These are phyloP conservation scores for Drosophila varians DNA, from an alignment of 1,140 invertebrate species.

Conservation along the genomic window DNA sequence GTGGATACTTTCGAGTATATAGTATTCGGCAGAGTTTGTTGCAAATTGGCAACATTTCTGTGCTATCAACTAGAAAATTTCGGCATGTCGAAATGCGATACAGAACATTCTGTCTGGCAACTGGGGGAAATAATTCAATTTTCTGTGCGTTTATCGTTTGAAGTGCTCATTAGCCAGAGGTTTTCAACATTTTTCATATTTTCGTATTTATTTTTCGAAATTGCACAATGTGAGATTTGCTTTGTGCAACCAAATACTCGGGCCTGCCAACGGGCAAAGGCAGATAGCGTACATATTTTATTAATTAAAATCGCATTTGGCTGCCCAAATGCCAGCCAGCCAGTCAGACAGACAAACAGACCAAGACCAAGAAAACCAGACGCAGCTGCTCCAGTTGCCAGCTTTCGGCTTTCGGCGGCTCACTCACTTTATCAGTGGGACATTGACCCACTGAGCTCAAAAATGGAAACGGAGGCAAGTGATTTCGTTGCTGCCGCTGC, in stretches of 20 bases:
- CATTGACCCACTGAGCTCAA: slow-evolving; percentile 80
- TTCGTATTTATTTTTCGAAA: slow-evolving; percentile 1
- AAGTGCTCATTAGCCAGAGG: slow-evolving; percentile 69
- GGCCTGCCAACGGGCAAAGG: neutral
- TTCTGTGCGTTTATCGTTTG: slow-evolving; percentile 33
- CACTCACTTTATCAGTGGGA: slow-evolving; percentile 78
- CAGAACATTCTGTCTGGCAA: slow-evolving; percentile 9
- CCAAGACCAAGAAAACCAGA: slow-evolving; percentile 10
- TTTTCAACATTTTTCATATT: slow-evolving; percentile 30
- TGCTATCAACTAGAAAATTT: slow-evolving; percentile 74
- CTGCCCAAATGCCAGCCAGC: slow-evolving; percentile 29
- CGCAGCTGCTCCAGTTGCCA: slow-evolving; percentile 49
- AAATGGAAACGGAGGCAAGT: slow-evolving; percentile 75
- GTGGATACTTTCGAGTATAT: slow-evolving; percentile 30
- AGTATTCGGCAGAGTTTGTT: slow-evolving; percentile 19
- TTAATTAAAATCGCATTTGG: slow-evolving; percentile 81
- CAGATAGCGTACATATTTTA: slow-evolving; percentile 62
- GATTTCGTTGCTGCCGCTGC: slow-evolving; percentile 58
- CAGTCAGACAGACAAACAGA: slow-evolving; percentile 4
- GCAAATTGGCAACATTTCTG: slow-evolving; percentile 67
- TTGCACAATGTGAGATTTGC: slow-evolving; percentile 53
- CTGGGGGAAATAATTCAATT: slow-evolving; percentile 36
- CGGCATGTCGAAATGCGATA: slow-evolving; percentile 45
- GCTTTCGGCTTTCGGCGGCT: slow-evolving; percentile 51
- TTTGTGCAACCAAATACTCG: slow-evolving; percentile 72